Evolutionary conservation across 2,113 vertebrate genomes (phyloP).

Genomic region (human): DNA sequence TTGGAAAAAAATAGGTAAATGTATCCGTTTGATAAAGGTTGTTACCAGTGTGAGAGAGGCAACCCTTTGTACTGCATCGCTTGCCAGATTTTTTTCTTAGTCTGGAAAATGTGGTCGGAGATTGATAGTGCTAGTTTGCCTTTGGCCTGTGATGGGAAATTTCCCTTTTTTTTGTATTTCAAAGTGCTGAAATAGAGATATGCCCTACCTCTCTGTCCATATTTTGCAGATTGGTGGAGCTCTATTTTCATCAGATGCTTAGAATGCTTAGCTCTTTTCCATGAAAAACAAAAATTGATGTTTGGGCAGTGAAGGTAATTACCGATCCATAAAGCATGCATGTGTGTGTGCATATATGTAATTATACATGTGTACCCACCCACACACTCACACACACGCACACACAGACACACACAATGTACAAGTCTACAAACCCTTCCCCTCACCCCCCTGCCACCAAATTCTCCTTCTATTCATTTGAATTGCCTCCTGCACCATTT

Average conservation of each 20-base stretch:
- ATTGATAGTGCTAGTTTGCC: slow-evolving; percentile 38
- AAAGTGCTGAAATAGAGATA: background rate
- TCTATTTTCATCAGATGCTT: slow-evolving; percentile 11
- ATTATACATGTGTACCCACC: background rate
- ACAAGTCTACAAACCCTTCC: background rate
- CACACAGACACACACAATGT: background rate
- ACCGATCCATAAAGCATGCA: background rate
- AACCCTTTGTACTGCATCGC: background rate
- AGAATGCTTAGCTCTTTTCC: background rate
- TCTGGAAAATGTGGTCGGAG: slow-evolving; percentile 23
- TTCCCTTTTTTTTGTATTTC: slow-evolving; percentile 55
- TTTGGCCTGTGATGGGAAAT: slow-evolving; percentile 56
- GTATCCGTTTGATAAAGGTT: background rate
- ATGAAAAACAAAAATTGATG: background rate
- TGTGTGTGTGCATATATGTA: background rate
- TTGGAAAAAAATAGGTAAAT: background rate
- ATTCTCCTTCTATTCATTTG: background rate
- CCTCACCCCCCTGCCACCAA: background rate
- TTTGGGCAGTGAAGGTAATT: background rate
- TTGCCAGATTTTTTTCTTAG: background rate
- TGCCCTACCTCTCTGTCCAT: background rate
- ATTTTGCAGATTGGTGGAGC: background rate
- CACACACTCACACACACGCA: too few species aligned
- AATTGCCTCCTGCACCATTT: background rate
- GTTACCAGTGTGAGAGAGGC: background rate